Evolutionary conservation across 2,113 vertebrate species (phyloP).

Genomic region (Malurus alboscapulatus): DNA sequence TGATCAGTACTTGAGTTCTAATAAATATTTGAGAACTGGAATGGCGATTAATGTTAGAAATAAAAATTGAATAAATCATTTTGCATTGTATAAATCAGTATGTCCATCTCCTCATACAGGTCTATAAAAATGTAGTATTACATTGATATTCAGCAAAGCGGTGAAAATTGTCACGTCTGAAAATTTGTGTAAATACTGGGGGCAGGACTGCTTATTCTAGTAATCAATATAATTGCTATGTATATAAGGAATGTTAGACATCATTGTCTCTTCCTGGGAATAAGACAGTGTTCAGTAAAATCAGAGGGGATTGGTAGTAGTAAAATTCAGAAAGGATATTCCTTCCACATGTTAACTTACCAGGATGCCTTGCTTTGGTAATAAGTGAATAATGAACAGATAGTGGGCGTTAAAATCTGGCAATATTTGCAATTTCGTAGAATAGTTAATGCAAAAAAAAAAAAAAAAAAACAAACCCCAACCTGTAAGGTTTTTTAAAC

Average conservation of each 20-base stretch:
- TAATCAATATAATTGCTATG: rapidly evolving
- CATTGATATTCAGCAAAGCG: background rate
- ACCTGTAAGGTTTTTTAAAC: background rate
- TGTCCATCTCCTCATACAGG: background rate
- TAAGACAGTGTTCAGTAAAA: background rate
- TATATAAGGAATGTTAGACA: background rate
- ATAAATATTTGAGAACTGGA: background rate
- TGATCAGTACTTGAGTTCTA: background rate
- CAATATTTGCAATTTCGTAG: background rate
- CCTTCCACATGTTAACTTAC: background rate
- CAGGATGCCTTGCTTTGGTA: background rate
- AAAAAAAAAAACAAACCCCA: background rate
- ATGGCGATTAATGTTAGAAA: background rate
- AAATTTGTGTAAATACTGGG: background rate
- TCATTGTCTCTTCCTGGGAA: background rate
- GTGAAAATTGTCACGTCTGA: background rate
- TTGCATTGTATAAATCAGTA: background rate
- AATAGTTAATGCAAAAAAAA: background rate
- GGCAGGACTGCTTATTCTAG: background rate
- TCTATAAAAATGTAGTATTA: background rate
- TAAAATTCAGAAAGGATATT: background rate
- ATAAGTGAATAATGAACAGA: background rate
- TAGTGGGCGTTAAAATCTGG: background rate
- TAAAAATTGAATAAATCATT: background rate
- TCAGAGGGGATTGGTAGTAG: background rate